Base-by-base conservation (phyloP, 2,797 vertebrate species). In the Gallirallus australis region DNA sequence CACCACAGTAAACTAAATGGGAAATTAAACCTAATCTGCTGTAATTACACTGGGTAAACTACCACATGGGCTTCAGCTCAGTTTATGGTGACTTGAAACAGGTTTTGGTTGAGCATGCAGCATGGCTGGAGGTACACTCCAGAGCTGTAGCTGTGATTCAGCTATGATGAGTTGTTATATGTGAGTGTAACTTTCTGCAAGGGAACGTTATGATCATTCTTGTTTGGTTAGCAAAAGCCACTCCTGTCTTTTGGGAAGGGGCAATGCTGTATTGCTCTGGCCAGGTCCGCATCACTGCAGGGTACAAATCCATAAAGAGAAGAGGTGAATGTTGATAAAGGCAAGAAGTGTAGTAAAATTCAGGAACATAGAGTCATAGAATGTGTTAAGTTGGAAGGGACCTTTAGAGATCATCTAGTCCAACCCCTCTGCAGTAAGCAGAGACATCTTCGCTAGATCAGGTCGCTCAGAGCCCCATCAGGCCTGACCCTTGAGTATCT, bases 101-200 rank as follows among this genome's bases (percentile, higher is more conserved):
- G 33, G 27, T 61, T 89, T 76, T 63, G 16, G 17, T 35, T 87
- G 45, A 70, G 45, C 0, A 0, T 12, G 4, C 0, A 0, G 23
- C 21, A 31, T 57, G 31, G 33, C 52, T 73, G 37, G 57, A 39
- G 37, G n/a, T 37, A 13, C 0, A 1, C 1, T 0, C 33, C 47
- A 24, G n/a, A 68, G 50, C 0, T 0, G 45, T 31, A 33, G 73
- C 50, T 78, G 31, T 39, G 35, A 16, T 48, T 71, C 5, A 2
- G 25, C 70, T 81, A 5, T 42, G 18, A 7, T n/a, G 8, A 53
- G 50, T 53, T 27, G 24, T n/a, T 63, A n/a, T 37, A 12, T 3
- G 11, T 15, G 63, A 33, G n/a, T 14, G 9, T 56, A 39, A n/a
- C 18, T 75, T 59, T n/a, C 27, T 78, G 5, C 15, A 31, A 7